A percentile compares a stretch with the other conserved stretches of the same genome.
These are phyloP conservation scores for Pyxicephalus adspersus DNA, from an alignment of 2,113 vertebrate species.

Conservation along the genomic window DNA sequence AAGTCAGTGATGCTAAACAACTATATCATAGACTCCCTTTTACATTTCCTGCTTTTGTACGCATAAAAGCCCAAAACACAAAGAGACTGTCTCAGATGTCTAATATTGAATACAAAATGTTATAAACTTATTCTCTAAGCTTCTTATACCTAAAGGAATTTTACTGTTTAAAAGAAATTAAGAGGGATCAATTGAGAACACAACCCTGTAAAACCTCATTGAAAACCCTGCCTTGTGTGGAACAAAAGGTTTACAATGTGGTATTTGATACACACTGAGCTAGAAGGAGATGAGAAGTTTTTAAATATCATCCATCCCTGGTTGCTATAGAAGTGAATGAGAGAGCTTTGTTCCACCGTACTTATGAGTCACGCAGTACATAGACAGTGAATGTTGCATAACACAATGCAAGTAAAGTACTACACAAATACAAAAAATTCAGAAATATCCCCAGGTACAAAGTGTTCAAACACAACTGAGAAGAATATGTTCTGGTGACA, in stretches of 20 bases:
- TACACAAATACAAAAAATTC: too few relatives aligned
- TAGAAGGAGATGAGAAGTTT: conserved; percentile 5
- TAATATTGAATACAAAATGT: too few relatives aligned
- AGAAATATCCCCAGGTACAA: neutral
- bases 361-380: neutral
- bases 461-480: neutral
- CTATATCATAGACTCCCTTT: too few relatives aligned
- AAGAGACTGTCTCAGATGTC: too few relatives aligned
- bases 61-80: too few relatives aligned
- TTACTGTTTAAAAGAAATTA: neutral
- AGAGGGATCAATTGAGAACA: neutral
- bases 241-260: conserved; percentile 12
- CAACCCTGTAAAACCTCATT: neutral
- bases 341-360: neutral
- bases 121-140: neutral
- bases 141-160: neutral
- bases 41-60: too few relatives aligned
- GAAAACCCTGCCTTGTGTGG: neutral
- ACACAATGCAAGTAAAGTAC: neutral
- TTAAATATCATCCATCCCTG: neutral
- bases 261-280: neutral
- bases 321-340: conserved; percentile 35
- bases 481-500: too few relatives aligned
- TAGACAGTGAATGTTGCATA: neutral
- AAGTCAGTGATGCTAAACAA: too few relatives aligned